Evolutionary conservation across 2,888 invertebrate genomes (phyloP).

Genomic region (Clivina fossor): DNA sequence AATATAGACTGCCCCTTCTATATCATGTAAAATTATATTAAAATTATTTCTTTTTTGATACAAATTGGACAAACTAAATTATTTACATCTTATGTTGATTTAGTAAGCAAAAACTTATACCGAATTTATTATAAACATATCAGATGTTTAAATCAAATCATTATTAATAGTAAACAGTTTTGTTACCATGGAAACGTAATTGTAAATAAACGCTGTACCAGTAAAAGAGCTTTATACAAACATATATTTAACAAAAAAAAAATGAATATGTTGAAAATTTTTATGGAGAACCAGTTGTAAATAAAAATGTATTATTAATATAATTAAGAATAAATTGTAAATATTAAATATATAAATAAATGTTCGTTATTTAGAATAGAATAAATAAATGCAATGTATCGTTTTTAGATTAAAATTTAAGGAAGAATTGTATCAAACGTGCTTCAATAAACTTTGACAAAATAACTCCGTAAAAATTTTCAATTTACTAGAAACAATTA

Average conservation of each 20-base stretch:
- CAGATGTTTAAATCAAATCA: conserved; percentile 16
- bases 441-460: conserved; percentile 8
- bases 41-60: too few relatives aligned
- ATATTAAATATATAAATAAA: conserved; percentile 12
- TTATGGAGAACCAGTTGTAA: conserved; percentile 16
- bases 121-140: conserved; percentile 32
- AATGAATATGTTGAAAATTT: conserved; percentile 23
- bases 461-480: conserved; percentile 17
- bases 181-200: conserved; percentile 1
- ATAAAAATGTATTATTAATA: conserved; percentile 2
- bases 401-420: conserved; percentile 12
- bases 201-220: conserved; percentile 16
- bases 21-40: too few relatives aligned
- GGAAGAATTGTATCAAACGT: not conserved
- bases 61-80: too few relatives aligned
- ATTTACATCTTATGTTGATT: too few relatives aligned
- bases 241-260: too few relatives aligned
- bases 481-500: conserved; percentile 16
- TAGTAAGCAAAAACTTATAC: too few relatives aligned
- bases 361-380: conserved; percentile 13
- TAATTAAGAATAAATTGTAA: conserved; percentile 10
- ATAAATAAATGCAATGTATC: not conserved
- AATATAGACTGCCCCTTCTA: too few relatives aligned
- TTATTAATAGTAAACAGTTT: conserved; percentile 1
- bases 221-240: conserved; percentile 27